Conservation (phyloP, 2,888 invertebrate genomes). For the Amphimallon solstitiale region DNA sequence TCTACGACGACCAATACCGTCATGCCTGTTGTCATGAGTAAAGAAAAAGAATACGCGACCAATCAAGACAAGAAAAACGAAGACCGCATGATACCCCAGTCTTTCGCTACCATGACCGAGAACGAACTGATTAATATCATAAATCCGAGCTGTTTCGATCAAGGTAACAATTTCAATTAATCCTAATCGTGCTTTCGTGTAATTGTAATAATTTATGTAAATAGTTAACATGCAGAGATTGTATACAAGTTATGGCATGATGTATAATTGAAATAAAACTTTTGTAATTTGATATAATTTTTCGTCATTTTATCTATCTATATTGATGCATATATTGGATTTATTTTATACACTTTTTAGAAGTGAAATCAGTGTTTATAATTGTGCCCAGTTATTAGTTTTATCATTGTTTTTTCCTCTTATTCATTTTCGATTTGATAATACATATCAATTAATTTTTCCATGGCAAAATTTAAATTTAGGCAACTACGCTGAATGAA, state of each 20-base stretch:
- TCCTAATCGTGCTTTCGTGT: background rate
- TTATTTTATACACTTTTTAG: no score
- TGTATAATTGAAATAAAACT: no score
- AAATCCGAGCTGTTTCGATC: slow-evolving; percentile 89
- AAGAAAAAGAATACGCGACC: slow-evolving; percentile 60
- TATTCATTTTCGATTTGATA: no score
- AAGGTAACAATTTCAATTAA: slow-evolving; percentile 66
- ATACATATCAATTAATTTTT: no score
- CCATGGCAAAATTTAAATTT: no score
- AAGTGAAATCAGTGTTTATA: no score
- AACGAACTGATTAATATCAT: slow-evolving; percentile 89
- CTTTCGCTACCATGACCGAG: slow-evolving; percentile 86
- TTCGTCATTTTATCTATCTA: no score
- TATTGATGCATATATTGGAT: no score
- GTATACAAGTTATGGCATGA: slow-evolving; percentile 6
- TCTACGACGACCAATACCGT: slow-evolving; percentile 52
- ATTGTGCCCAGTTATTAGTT: no score
- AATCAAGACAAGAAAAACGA: slow-evolving; percentile 59
- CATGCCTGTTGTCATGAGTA: slow-evolving; percentile 61
- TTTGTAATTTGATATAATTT: no score
- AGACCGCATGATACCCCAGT: slow-evolving; percentile 73
- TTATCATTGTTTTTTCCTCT: no score
- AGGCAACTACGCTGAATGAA: no score
- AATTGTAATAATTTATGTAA: slow-evolving; percentile 25
- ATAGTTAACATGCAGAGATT: slow-evolving; percentile 39